Evolutionary conservation across 37 sponge, comb jelly and placozoan species (phyloP).

Genomic region (Ianthella basta): DNA sequence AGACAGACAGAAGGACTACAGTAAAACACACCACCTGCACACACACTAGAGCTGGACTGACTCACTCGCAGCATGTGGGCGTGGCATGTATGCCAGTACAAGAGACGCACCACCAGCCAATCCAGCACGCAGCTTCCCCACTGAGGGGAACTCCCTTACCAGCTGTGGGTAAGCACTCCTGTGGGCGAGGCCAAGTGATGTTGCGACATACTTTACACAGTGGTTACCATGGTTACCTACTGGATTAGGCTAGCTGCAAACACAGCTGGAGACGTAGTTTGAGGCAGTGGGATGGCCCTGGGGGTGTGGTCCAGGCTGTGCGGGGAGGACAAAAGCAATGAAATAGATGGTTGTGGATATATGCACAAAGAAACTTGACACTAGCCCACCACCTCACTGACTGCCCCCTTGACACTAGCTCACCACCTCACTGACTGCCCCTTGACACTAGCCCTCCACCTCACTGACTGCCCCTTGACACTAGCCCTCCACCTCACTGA

Average conservation of each 20-base stretch:
- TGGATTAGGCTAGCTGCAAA: background rate
- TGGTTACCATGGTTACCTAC: background rate
- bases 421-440: too few relatives aligned
- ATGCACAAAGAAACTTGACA: background rate
- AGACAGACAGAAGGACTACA: background rate
- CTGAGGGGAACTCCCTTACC: background rate
- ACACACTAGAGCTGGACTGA: too few relatives aligned
- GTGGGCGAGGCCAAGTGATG: background rate
- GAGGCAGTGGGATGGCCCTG: background rate
- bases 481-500: too few relatives aligned
- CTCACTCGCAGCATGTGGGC: too few relatives aligned
- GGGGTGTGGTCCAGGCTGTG: constrained; percentile 2
- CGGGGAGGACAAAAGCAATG: too few relatives aligned
- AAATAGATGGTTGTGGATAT: background rate
- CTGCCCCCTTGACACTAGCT: background rate
- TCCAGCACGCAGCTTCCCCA: background rate
- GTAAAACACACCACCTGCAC: background rate
- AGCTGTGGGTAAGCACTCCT: constrained; percentile 4
- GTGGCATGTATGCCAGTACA: too few relatives aligned
- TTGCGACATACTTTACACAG: background rate
- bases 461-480: too few relatives aligned
- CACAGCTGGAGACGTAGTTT: background rate
- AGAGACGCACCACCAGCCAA: too few relatives aligned
- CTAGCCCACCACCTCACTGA: background rate
- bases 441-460: too few relatives aligned